Evolutionary conservation across 2,113 vertebrate species (phyloP).

Genomic region (Nothocercus julius): DNA sequence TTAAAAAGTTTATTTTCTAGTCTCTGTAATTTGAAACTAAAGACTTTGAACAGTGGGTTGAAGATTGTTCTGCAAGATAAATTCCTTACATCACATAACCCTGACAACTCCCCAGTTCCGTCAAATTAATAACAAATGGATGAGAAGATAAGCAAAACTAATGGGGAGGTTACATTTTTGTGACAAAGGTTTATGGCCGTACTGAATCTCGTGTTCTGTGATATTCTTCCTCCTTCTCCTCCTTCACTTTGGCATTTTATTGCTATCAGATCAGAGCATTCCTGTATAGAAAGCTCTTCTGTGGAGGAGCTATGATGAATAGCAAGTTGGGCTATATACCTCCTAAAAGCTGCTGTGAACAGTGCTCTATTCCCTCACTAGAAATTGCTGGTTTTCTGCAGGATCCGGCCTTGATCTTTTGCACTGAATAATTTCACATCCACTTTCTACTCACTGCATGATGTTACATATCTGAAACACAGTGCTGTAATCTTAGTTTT

Average conservation of each 20-base stretch:
- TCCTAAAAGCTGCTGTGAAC: background rate
- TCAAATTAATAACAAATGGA: slow-evolving; percentile 84
- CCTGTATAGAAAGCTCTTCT: slow-evolving; percentile 44
- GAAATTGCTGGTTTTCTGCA: background rate
- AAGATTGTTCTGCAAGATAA: slow-evolving; percentile 82
- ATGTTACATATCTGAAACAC: background rate
- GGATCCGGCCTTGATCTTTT: background rate
- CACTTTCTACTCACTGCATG: background rate
- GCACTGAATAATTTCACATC: background rate
- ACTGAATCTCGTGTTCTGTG: slow-evolving; percentile 74
- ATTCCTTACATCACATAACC: slow-evolving; percentile 80
- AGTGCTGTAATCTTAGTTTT: background rate
- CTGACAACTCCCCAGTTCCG: slow-evolving; percentile 76
- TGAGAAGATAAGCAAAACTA: slow-evolving; percentile 80
- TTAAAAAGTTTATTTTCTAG: slow-evolving; percentile 31
- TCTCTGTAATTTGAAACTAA: slow-evolving; percentile 71
- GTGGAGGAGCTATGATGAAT: background rate
- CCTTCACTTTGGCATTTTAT: slow-evolving; percentile 7
- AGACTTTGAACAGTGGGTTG: slow-evolving; percentile 79
- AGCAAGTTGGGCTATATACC: background rate
- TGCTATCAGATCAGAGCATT: slow-evolving; percentile 72
- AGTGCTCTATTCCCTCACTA: background rate
- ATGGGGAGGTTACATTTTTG: slow-evolving; percentile 78
- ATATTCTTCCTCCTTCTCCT: slow-evolving; percentile 46
- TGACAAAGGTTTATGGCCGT: slow-evolving; percentile 78